Conservation (phyloP, 2,888 invertebrate genomes). For the Portevinia maculata region DNA sequence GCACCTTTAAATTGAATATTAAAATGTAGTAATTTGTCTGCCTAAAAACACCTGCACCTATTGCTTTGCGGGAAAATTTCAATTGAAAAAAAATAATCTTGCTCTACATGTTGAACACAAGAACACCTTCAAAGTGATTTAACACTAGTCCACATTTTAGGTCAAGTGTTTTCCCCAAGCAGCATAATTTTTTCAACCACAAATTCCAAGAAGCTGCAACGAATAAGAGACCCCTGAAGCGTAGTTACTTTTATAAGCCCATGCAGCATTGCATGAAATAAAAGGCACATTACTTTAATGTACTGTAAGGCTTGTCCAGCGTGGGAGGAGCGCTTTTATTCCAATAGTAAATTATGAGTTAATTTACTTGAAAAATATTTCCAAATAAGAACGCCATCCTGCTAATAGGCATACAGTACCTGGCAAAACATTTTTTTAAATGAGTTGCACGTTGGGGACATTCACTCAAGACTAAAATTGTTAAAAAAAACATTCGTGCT, state of each 20-base stretch:
- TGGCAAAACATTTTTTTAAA: constrained; percentile 25
- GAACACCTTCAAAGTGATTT: constrained; percentile 71
- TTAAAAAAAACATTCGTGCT: constrained; percentile 37
- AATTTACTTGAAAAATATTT: constrained; percentile 71
- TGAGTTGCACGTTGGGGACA: constrained; percentile 49
- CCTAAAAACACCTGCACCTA: constrained; percentile 46
- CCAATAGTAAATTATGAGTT: constrained; percentile 72
- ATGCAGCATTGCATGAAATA: constrained; percentile 51
- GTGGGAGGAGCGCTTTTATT: constrained; percentile 65
- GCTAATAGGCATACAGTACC: constrained; percentile 27
- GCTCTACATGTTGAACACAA: constrained; percentile 69
- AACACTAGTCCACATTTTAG: constrained; percentile 68
- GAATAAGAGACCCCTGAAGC: constrained; percentile 47
- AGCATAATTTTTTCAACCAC: constrained; percentile 68
- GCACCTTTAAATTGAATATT: constrained; percentile 44
- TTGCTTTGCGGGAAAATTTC: constrained; percentile 32
- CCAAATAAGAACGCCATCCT: constrained; percentile 65
- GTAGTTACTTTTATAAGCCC: constrained; percentile 46
- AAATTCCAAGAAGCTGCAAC: constrained; percentile 63
- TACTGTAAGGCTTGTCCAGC: constrained; percentile 57
- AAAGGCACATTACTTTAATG: constrained; percentile 31
- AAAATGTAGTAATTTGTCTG: constrained; percentile 19
- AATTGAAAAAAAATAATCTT: constrained; percentile 68
- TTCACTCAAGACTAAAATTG: constrained; percentile 31
- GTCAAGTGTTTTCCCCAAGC: constrained; percentile 74